Evolutionary conservation across 2,113 vertebrate species (phyloP).

Genomic region (Murina feae): DNA sequence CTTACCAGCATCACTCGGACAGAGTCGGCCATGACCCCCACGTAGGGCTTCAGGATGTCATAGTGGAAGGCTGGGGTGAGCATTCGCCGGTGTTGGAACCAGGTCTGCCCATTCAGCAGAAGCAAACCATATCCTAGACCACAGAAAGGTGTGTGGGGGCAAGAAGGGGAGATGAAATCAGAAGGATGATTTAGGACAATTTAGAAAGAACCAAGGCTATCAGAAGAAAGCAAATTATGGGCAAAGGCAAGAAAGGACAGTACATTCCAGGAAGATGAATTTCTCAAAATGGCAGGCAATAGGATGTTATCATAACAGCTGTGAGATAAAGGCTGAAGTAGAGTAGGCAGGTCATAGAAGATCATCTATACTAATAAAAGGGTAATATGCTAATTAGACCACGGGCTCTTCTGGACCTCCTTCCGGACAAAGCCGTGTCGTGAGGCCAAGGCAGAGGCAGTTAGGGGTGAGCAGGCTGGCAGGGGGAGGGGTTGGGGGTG

Average conservation of each 20-base stretch:
- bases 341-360: background rate
- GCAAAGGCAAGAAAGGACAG: background rate
- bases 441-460: too few species aligned
- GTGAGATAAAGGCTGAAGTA: background rate
- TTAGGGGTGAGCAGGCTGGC: too few species aligned
- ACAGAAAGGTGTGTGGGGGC: background rate
- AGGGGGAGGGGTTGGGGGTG: too few species aligned
- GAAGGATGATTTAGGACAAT: background rate
- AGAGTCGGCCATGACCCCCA: constrained; percentile 84
- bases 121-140: constrained; percentile 86
- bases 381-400: too few species aligned
- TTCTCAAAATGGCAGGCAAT: background rate
- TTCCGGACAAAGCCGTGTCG: too few species aligned
- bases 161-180: fast-evolving
- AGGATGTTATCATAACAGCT: background rate
- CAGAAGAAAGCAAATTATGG: background rate
- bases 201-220: background rate
- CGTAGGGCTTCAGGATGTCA: constrained; percentile 88
- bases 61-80: constrained; percentile 92
- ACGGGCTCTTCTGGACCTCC: too few species aligned
- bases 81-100: constrained; percentile 87
- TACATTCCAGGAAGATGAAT: background rate
- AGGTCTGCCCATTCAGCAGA: constrained; percentile 83
- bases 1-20: constrained; percentile 87
- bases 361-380: background rate